Conservation (phyloP, 1,140 invertebrate species). For the Hylaeus volcanicus region DNA sequence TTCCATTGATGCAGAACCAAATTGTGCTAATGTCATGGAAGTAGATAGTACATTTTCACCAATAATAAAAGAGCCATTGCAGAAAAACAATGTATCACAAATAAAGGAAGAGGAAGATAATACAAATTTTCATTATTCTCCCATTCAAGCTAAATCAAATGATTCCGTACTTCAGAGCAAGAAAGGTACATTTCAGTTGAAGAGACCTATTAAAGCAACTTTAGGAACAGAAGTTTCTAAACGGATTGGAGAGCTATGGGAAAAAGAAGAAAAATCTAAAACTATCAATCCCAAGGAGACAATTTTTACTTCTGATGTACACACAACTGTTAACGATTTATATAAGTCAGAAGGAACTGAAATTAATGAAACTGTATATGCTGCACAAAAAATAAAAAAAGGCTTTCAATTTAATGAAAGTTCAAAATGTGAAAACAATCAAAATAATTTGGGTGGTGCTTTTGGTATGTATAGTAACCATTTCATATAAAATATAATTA, state of each 20-base stretch:
- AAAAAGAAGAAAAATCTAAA: slow-evolving; percentile 56
- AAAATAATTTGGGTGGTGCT: not conserved
- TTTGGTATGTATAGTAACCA: slow-evolving; percentile 15
- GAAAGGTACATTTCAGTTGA: slow-evolving; percentile 68
- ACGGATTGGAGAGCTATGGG: slow-evolving; percentile 67
- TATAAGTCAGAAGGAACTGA: not conserved
- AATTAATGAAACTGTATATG: not conserved
- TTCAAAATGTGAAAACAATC: not conserved
- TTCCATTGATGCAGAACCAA: not conserved
- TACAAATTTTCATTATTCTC: not conserved
- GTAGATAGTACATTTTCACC: not conserved
- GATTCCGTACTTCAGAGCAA: slow-evolving; percentile 22
- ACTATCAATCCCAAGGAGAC: not conserved
- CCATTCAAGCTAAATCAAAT: not conserved
- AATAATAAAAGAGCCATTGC: not conserved
- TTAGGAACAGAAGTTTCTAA: slow-evolving; percentile 60
- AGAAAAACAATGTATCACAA: slow-evolving; percentile 16
- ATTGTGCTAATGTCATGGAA: not conserved
- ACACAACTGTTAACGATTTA: not conserved
- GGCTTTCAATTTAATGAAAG: not conserved
- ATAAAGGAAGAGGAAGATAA: slow-evolving; percentile 13
- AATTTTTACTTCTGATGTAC: not conserved
- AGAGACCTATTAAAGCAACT: slow-evolving; percentile 69
- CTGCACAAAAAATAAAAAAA: slow-evolving; percentile 14
- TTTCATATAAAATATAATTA: no score